A percentile compares a stretch with the other conserved stretches of the same genome.
Evolutionary conservation across 2,113 vertebrate species (phyloP).

Genomic region (Brachypodius melanocephalos): DNA sequence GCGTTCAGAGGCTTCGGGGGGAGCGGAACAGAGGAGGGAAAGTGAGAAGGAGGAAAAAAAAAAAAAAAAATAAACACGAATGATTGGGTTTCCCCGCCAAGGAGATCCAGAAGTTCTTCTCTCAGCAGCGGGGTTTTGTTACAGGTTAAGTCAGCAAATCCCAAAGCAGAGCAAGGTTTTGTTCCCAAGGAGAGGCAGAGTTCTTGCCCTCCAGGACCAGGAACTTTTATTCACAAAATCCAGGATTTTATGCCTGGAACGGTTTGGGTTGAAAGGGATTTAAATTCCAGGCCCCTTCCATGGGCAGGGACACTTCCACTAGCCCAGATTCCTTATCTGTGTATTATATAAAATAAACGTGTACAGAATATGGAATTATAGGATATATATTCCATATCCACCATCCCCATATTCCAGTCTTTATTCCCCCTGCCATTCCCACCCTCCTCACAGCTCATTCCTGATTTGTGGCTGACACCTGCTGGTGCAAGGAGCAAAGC

Average conservation of each 20-base stretch:
- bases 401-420: background rate
- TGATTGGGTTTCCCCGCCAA: fast-evolving
- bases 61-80: too few relatives aligned
- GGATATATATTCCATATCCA: fast-evolving
- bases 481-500: background rate
- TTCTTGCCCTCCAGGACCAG: background rate
- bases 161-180: background rate
- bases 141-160: background rate
- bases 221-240: background rate
- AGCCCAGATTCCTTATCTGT: too few relatives aligned
- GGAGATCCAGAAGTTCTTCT: background rate
- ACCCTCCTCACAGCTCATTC: background rate
- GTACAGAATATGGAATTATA: fast-evolving
- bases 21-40: background rate
- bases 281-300: background rate
- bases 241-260: background rate
- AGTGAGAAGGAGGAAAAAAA: background rate
- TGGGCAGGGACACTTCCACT: background rate
- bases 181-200: background rate
- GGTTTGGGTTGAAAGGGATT: background rate
- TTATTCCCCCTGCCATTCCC: fast-evolving
- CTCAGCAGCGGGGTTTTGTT: background rate
- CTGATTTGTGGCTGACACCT: conserved; percentile 28
- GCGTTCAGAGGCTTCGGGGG: conserved; percentile 78
- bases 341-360: fast-evolving